A percentile compares a stretch with the other conserved stretches of the same genome.
Evolutionary conservation across 2,797 vertebrate species (phyloP).

Genomic region (Argyrosomus regius): DNA sequence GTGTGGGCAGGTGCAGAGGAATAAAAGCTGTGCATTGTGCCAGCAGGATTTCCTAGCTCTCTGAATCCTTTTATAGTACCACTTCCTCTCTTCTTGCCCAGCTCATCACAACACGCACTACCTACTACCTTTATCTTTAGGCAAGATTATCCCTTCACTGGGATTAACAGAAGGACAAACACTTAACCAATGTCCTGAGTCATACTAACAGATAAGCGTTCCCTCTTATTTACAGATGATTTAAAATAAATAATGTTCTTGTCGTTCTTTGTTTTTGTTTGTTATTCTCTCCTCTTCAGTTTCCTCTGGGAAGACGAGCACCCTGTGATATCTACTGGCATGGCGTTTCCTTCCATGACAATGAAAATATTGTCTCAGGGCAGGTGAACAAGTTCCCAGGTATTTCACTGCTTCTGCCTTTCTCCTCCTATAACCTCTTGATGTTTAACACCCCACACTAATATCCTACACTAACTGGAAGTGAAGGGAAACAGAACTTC

Average conservation of each 20-base stretch:
- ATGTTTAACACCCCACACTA: neutral
- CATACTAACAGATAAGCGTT: conserved; percentile 29
- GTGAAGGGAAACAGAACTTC: neutral
- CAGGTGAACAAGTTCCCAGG: conserved; percentile 99
- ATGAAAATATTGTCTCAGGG: conserved; percentile 91
- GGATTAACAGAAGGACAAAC: conserved; percentile 34
- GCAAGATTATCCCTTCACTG: conserved; percentile 51
- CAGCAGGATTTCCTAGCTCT: conserved; percentile 37
- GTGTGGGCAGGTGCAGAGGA: conserved; percentile 11
- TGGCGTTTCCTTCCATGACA: conserved; percentile 96
- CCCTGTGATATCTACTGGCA: conserved; percentile 99
- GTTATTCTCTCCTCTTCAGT: conserved; percentile 77
- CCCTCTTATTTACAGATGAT: conserved; percentile 1
- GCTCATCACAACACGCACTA: conserved; percentile 51
- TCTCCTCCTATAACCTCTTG: neutral
- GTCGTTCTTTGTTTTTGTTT: neutral
- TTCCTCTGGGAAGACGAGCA: conserved; percentile 91
- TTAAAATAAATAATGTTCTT: neutral
- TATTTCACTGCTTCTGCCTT: conserved; percentile 68
- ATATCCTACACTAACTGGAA: neutral
- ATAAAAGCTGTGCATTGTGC: conserved; percentile 23
- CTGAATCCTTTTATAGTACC: conserved; percentile 62
- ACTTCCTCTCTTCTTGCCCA: conserved; percentile 36
- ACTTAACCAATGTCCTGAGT: conserved; percentile 26
- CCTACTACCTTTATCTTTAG: conserved; percentile 40